Evolutionary conservation across 2,797 vertebrate species (phyloP).

Genomic region (Hemitrygon akajei): DNA sequence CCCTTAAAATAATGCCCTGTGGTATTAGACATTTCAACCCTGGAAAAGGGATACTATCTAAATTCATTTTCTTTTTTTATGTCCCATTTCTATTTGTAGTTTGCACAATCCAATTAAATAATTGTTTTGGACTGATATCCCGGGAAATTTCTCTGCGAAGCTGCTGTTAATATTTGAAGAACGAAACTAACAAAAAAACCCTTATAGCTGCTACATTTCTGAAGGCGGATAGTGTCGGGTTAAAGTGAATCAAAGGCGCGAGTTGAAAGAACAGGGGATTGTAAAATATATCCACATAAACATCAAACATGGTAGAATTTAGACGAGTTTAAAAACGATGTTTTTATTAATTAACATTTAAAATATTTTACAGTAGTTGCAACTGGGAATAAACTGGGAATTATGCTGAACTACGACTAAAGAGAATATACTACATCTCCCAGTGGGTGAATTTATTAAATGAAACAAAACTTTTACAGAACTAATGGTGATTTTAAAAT

Average conservation of each 20-base stretch:
- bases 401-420: not conserved
- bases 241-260: not conserved
- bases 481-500: not conserved
- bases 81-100: not conserved
- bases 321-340: not conserved
- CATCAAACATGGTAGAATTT: too few species aligned
- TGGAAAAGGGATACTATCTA: not conserved
- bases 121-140: not conserved
- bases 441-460: not conserved
- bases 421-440: not conserved
- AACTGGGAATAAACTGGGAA: not conserved
- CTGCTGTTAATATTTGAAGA: not conserved
- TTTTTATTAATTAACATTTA: not conserved
- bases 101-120: not conserved
- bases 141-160: not conserved
- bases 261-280: not conserved
- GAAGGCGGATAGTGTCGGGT: not conserved
- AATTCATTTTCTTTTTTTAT: not conserved
- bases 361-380: not conserved
- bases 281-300: not conserved
- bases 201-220: not conserved
- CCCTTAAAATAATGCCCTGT: too few species aligned
- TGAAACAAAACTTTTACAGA: not conserved
- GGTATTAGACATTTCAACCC: too few species aligned
- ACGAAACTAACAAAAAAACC: not conserved